Evolutionary conservation across 1,140 invertebrate genomes (phyloP).

Genomic region (Calephelis virginiensis): DNA sequence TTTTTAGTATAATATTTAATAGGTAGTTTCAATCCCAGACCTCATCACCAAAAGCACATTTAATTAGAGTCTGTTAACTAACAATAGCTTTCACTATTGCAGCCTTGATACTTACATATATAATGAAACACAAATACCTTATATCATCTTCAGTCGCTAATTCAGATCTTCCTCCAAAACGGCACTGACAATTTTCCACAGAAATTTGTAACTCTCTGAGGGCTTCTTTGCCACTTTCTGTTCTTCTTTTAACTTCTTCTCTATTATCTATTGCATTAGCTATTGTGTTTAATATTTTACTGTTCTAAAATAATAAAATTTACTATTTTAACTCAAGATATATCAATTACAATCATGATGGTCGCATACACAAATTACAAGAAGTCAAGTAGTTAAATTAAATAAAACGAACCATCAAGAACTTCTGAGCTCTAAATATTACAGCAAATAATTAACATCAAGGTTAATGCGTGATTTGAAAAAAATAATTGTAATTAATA

Average conservation of each 20-base stretch:
- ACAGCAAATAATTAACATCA: no score
- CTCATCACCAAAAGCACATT: no score
- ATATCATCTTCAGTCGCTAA: constrained; percentile 92
- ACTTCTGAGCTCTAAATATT: no score
- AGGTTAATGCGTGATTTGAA: no score
- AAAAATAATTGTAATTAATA: no score
- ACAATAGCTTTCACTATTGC: no score
- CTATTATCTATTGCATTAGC: constrained; percentile 65
- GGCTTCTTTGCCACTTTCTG: constrained; percentile 52
- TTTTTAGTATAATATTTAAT: no score
- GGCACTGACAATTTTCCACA: constrained; percentile 88
- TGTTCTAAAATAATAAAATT: constrained; percentile 44
- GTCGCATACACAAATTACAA: not conserved
- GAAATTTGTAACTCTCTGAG: constrained; percentile 51
- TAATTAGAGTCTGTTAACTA: no score
- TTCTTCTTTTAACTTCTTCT: constrained; percentile 59
- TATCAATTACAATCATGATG: not conserved
- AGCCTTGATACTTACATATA: no score
- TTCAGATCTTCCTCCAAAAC: constrained; percentile 91
- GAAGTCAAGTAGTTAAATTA: no score
- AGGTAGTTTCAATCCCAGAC: no score
- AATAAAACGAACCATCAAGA: no score
- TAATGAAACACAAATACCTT: constrained; percentile 74
- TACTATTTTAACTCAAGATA: not conserved
- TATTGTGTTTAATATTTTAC: constrained; percentile 62